Evolutionary conservation across 1,140 invertebrate genomes (phyloP), one percentile per base, ranked within the genome.

Genomic region (Probaryconus sp.): DNA sequence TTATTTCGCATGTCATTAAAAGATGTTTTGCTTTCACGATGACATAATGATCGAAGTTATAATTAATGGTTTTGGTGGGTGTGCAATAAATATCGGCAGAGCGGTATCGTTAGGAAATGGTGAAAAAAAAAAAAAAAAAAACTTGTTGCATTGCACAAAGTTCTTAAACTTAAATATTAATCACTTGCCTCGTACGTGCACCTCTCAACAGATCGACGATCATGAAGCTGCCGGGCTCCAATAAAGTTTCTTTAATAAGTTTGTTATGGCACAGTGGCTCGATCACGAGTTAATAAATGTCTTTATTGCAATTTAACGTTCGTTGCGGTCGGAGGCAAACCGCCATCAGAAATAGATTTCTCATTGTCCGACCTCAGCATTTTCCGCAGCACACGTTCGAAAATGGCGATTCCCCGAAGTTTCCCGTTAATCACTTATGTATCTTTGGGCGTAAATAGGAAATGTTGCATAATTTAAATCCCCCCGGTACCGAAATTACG

Each of bases 271-370:
- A 53, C 55, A 38, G 30, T 43, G 31, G 56, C 38, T 51, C 24
- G 30, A 58, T 40, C 47, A 40, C 50, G 35, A 51, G 51, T 75
- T 75, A 75, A 75, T 75, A 71, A 78, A 67, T 53, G 65, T 63
- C 48, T 74, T 74, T 69, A 71, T 71, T 63, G 71, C 45, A 53
- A 67, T 68, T 75, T 53, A 71, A 76, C 55, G 51, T 61, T 61
- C 31, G 45, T 47, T 42, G 56, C 47, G 48, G 55, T 60, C 13
- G 43, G 35, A 42, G 58, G 50, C 33, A 38, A 56, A 64, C 58
- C 68, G 61, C 55, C 20, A 47, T 65, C 47, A 53, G 40, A 73
- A 73, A 73, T 61, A 61, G 70, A 67, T 61, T 73, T 61, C 48
- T 74, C 61, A 74, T 67, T 63, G 70, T 68, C 13, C 28, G 51